phyloP scores from a whole-genome alignment of 2,888 invertebrate species.

The Cephus sareptanus region DNA sequence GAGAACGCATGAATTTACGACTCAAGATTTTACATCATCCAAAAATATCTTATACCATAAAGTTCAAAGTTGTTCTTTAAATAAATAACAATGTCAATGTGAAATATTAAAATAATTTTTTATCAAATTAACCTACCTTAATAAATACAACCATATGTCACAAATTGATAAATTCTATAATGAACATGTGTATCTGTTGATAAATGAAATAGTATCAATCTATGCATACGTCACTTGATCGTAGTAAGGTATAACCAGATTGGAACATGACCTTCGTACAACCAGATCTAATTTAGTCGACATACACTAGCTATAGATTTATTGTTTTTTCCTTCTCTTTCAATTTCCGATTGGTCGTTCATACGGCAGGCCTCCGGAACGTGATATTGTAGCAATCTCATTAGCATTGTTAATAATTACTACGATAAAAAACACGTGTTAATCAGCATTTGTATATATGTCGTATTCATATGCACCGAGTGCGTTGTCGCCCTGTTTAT shows the following conservation, averaged over 20 bases:
- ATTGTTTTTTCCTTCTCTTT: neutral
- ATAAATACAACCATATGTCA: neutral
- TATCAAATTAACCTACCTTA: neutral
- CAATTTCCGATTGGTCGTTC: slow-evolving; percentile 50
- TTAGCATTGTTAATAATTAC: slow-evolving; percentile 60
- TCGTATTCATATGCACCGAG: neutral
- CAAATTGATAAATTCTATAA: no score
- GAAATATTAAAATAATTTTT: neutral
- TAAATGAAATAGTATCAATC: neutral
- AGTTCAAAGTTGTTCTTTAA: neutral
- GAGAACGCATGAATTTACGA: neutral
- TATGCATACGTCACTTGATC: neutral
- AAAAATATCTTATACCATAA: neutral
- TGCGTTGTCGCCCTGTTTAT: slow-evolving; percentile 2
- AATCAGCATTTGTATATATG: neutral
- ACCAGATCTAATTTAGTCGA: neutral
- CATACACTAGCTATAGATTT: neutral
- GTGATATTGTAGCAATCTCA: slow-evolving; percentile 64
- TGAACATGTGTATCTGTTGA: neutral
- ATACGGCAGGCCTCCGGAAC: slow-evolving; percentile 60
- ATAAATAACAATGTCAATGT: neutral
- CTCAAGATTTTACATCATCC: neutral
- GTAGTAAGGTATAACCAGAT: neutral
- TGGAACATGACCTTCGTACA: neutral
- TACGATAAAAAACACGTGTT: neutral